A percentile compares a stretch with the other conserved stretches of the same genome.
Evolutionary conservation across 2,113 vertebrate species (phyloP).

Genomic region (Pelmatolapia mariae): DNA sequence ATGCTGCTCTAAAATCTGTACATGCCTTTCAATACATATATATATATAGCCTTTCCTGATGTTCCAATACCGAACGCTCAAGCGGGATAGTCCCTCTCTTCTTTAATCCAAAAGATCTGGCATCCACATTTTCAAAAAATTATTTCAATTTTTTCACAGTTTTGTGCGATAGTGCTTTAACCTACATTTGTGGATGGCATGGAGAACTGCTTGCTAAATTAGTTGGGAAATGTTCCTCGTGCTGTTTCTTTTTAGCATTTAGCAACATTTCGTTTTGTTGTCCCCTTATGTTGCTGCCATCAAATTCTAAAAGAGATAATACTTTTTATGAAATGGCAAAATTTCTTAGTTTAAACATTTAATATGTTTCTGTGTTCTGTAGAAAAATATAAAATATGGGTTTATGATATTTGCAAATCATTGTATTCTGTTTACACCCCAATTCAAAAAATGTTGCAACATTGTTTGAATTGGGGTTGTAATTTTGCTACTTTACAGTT

Average conservation of each 20-base stretch:
- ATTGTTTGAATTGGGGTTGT: too few relatives aligned
- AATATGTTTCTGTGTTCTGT: not conserved
- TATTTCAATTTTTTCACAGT: rapidly evolving
- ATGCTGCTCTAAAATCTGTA: not conserved
- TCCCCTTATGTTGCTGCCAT: not conserved
- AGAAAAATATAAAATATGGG: not conserved
- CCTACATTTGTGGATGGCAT: not conserved
- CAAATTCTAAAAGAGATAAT: not conserved
- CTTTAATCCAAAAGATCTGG: not conserved
- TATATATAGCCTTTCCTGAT: rapidly evolving
- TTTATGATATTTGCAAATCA: not conserved
- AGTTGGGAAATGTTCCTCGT: not conserved
- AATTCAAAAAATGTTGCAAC: not conserved
- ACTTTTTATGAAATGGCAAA: not conserved
- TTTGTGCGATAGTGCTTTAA: not conserved
- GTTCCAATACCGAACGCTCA: not conserved
- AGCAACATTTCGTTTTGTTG: not conserved
- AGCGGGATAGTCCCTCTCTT: not conserved
- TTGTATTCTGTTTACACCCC: not conserved
- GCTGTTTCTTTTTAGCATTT: not conserved
- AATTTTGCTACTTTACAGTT: not conserved
- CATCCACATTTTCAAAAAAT: not conserved
- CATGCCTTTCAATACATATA: not conserved
- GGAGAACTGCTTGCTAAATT: not conserved
- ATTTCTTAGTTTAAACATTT: not conserved